Evolutionary conservation across 1,140 invertebrate species (phyloP).

Genomic region (Drosophila grimshawi): DNA sequence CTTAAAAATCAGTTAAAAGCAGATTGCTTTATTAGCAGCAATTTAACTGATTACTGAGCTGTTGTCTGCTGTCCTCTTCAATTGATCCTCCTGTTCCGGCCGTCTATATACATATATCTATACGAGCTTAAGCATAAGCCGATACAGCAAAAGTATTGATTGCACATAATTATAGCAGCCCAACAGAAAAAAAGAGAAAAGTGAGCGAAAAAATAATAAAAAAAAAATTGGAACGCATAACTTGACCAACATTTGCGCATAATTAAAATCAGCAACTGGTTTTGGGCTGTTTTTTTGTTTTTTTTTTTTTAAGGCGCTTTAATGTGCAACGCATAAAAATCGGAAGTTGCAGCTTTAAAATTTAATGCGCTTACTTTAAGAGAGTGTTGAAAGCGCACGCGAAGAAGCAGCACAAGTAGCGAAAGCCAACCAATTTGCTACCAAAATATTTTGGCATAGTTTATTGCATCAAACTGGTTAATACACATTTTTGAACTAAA

Average conservation of each 20-base stretch:
- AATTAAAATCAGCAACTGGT: slow-evolving; percentile 74
- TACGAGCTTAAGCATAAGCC: slow-evolving; percentile 47
- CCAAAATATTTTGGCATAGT: not conserved
- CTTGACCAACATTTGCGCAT: slow-evolving; percentile 73
- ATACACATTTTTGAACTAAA: too few relatives aligned
- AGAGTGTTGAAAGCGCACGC: slow-evolving; percentile 72
- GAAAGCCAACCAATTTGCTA: not conserved
- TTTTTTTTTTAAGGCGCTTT: slow-evolving; percentile 20
- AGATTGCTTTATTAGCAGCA: slow-evolving; percentile 67
- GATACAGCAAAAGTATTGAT: slow-evolving; percentile 76
- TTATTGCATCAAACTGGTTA: not conserved
- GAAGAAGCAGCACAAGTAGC: slow-evolving; percentile 1
- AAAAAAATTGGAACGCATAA: slow-evolving; percentile 41
- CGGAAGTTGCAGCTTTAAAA: slow-evolving; percentile 77
- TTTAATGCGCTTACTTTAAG: slow-evolving; percentile 78
- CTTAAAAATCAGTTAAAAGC: slow-evolving; percentile 18
- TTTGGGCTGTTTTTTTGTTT: slow-evolving; percentile 26
- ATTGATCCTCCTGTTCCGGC: slow-evolving; percentile 58
- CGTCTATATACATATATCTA: not conserved
- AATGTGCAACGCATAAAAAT: slow-evolving; percentile 68
- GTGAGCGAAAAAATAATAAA: slow-evolving; percentile 44
- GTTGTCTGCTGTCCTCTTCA: slow-evolving; percentile 6
- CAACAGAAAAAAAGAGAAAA: slow-evolving; percentile 54
- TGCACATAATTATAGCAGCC: slow-evolving; percentile 79
- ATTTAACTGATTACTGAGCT: slow-evolving; percentile 4